Percentiles rank a stretch among this genome's conserved stretches.
phyloP scores from a whole-genome alignment of 1,140 invertebrate species.

The Pentalonia nigronervosa region DNA sequence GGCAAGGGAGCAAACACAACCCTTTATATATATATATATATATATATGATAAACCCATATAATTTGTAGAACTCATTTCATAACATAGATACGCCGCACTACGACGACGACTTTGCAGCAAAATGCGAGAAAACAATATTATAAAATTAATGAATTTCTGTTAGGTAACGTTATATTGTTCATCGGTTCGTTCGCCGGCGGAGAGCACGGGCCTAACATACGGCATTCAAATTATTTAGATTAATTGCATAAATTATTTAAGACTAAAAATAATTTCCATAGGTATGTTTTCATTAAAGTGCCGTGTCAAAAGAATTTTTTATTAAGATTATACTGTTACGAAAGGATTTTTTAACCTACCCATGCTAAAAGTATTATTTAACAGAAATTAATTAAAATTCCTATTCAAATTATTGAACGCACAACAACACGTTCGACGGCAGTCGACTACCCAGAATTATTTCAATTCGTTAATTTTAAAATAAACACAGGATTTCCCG shows the following conservation, averaged over 20 bases:
- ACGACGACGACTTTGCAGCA: background rate
- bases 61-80: background rate
- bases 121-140: background rate
- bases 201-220: background rate
- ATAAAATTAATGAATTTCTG: background rate
- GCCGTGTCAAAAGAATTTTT: background rate
- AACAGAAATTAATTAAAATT: background rate
- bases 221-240: background rate
- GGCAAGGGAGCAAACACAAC: background rate
- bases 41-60: background rate
- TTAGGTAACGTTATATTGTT: too few relatives aligned
- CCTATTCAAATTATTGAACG: background rate
- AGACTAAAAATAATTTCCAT: background rate
- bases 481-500: background rate
- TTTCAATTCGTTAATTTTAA: background rate
- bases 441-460: background rate
- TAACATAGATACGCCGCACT: background rate
- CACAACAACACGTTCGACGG: too few relatives aligned
- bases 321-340: background rate
- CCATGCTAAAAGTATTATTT: background rate
- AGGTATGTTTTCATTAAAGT: background rate
- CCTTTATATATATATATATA: background rate
- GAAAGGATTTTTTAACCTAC: background rate
- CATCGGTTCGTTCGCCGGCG: too few relatives aligned
- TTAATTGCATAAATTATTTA: background rate